A percentile compares a stretch with the other conserved stretches of the same genome.
phyloP scores from a whole-genome alignment of 2,888 invertebrate genomes.

The Candidula unifasciata region DNA sequence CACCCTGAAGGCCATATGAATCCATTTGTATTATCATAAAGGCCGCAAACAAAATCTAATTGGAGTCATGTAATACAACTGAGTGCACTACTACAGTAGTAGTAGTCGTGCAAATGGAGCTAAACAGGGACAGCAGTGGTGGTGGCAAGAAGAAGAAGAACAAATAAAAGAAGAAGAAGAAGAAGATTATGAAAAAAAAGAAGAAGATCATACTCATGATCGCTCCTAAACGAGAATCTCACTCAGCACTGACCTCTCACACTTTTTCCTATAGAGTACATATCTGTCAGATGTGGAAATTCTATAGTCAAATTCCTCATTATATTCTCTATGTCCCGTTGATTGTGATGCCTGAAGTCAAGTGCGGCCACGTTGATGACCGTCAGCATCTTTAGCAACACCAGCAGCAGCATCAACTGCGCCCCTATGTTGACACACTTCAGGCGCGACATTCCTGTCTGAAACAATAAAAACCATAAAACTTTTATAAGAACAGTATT shows the following conservation, averaged over 20 bases:
- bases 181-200: too few relatives aligned
- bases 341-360: constrained; percentile 92
- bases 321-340: constrained; percentile 89
- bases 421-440: constrained; percentile 3
- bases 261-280: constrained; percentile 95
- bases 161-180: too few relatives aligned
- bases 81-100: too few relatives aligned
- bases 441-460: neutral
- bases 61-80: too few relatives aligned
- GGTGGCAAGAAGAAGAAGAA: too few relatives aligned
- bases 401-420: neutral
- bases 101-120: too few relatives aligned
- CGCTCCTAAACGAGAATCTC: neutral
- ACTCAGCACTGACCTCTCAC: constrained; percentile 85
- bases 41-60: too few relatives aligned
- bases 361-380: constrained; percentile 73
- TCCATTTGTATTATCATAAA: too few relatives aligned
- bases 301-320: constrained; percentile 87
- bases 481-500: too few relatives aligned
- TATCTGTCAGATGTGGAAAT: constrained; percentile 90
- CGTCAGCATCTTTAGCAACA: neutral
- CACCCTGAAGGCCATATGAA: too few relatives aligned
- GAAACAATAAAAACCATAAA: too few relatives aligned
- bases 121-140: too few relatives aligned
- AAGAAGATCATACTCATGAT: neutral